Conservation (phyloP, 1,140 invertebrate genomes). For the Lineus longissimus region DNA sequence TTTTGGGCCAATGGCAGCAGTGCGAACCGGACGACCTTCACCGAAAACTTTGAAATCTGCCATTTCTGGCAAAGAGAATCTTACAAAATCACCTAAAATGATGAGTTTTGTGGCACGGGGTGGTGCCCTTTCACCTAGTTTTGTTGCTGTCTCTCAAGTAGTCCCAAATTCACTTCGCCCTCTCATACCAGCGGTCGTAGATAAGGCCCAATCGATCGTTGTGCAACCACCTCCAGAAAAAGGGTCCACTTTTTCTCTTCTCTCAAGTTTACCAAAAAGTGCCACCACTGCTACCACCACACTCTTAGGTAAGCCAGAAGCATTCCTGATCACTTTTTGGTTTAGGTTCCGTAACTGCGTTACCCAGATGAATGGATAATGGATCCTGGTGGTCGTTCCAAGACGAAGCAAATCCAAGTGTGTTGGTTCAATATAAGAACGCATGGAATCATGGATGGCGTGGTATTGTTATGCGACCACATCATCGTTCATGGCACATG, state of each 20-base stretch:
- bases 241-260: background rate
- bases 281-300: background rate
- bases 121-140: background rate
- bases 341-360: background rate
- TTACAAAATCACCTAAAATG: background rate
- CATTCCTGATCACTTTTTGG: background rate
- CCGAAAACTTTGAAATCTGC: too few relatives aligned
- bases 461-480: background rate
- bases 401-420: background rate
- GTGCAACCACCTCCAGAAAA: constrained; percentile 1
- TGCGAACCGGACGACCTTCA: too few relatives aligned
- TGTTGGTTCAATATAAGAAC: too few relatives aligned
- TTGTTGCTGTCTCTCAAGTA: constrained; percentile 9
- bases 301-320: background rate
- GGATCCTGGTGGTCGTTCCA: background rate
- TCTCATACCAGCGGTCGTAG: constrained; percentile 6
- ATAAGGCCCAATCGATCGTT: background rate
- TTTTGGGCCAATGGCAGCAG: too few relatives aligned
- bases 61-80: too few relatives aligned
- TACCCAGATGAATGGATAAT: background rate
- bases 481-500: background rate
- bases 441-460: too few relatives aligned
- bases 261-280: background rate
- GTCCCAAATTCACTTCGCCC: background rate
- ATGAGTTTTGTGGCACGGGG: background rate